phyloP scores from a whole-genome alignment of 1,140 invertebrate genomes.

The Drosophila simulans region DNA sequence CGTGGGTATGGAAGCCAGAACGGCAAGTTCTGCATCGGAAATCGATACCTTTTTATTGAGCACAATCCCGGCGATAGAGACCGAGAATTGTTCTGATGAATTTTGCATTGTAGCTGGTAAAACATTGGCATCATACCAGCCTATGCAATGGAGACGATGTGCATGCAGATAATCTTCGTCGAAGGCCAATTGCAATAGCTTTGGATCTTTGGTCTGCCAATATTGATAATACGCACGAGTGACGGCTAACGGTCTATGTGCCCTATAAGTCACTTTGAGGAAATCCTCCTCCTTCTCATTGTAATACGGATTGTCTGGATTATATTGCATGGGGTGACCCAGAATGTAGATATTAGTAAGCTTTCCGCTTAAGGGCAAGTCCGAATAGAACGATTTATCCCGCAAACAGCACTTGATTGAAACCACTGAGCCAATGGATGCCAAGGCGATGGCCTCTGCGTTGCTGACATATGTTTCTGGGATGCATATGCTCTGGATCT shows the following conservation, averaged over 20 bases:
- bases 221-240: neutral
- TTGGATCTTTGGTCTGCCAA: neutral
- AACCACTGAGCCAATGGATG: neutral
- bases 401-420: conserved; percentile 10
- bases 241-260: too few species aligned
- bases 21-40: neutral
- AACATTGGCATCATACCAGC: neutral
- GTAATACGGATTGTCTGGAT: neutral
- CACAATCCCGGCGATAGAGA: neutral
- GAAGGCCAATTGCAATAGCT: neutral
- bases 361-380: neutral
- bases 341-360: neutral
- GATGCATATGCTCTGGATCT: neutral
- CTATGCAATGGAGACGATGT: neutral
- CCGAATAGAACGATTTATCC: neutral
- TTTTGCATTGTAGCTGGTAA: neutral
- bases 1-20: neutral
- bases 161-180: neutral
- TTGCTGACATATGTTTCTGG: neutral
- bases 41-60: neutral
- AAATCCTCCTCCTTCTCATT: neutral
- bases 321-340: neutral
- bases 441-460: conserved; percentile 3
- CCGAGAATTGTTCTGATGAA: too few species aligned
- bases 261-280: neutral